Evolutionary conservation across 2,888 invertebrate genomes (phyloP).

Genomic region (Nomada ferruginata): DNA sequence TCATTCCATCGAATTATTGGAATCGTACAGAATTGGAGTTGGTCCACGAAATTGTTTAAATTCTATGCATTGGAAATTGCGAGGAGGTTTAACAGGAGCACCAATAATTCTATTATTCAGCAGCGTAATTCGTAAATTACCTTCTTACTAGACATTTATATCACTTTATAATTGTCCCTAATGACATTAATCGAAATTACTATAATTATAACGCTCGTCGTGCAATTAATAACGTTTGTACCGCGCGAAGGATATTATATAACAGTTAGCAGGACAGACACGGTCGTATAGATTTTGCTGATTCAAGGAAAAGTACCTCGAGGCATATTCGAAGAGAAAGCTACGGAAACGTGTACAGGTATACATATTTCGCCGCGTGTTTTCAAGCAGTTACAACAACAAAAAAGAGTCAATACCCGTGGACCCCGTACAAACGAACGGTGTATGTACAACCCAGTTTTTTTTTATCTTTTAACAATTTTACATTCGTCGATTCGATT

Average conservation of each 20-base stretch:
- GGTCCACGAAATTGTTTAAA: constrained; percentile 35
- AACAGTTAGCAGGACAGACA: not conserved
- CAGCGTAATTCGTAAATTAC: constrained; percentile 9
- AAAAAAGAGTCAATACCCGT: constrained; percentile 57
- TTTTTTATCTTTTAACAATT: constrained; percentile 37
- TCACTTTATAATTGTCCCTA: not conserved
- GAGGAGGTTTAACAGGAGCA: constrained; percentile 5
- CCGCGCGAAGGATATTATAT: not conserved
- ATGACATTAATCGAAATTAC: not conserved
- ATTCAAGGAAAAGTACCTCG: constrained; percentile 25
- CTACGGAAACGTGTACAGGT: constrained; percentile 17
- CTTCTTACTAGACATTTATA: constrained; percentile 7
- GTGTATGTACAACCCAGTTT: constrained; percentile 44
- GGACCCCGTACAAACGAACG: constrained; percentile 7
- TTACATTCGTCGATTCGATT: constrained; percentile 53
- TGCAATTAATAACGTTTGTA: constrained; percentile 3
- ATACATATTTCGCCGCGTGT: not conserved
- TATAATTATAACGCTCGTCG: not conserved
- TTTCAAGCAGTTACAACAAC: constrained; percentile 26
- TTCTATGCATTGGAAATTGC: not conserved
- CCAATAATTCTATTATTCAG: constrained; percentile 24
- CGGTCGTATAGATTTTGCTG: constrained; percentile 4
- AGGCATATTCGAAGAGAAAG: constrained; percentile 43
- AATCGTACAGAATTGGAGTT: constrained; percentile 37
- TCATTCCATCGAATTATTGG: not conserved